phyloP scores from a whole-genome alignment of 2,113 vertebrate species.

The Mobula hypostoma region DNA sequence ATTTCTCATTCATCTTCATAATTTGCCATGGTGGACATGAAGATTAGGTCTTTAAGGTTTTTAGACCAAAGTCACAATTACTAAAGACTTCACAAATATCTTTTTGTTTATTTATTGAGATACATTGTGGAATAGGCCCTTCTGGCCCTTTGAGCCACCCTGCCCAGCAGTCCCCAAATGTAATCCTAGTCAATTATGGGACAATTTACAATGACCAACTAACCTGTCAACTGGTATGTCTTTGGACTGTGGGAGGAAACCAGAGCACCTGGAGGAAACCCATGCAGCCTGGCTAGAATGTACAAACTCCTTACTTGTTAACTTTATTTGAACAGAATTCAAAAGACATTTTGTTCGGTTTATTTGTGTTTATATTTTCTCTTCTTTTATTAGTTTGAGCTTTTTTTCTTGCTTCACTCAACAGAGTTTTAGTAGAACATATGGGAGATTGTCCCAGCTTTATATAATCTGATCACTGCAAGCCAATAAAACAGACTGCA shows the following conservation, averaged over 20 bases:
- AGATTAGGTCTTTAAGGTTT: neutral
- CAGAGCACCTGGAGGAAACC: too few relatives aligned
- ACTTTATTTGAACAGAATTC: neutral
- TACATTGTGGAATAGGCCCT: too few relatives aligned
- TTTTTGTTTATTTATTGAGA: too few relatives aligned
- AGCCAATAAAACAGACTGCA: neutral
- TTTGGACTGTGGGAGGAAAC: too few relatives aligned
- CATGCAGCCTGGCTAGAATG: too few relatives aligned
- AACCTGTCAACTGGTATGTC: too few relatives aligned
- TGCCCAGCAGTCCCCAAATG: too few relatives aligned
- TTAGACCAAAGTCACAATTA: neutral
- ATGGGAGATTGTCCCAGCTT: neutral
- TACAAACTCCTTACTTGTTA: neutral
- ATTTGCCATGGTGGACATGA: neutral
- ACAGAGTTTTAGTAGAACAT: neutral
- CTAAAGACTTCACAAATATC: neutral
- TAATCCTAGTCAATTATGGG: too few relatives aligned
- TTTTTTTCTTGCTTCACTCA: neutral
- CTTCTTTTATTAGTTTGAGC: neutral
- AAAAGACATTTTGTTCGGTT: neutral
- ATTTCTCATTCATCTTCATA: neutral
- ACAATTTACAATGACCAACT: too few relatives aligned
- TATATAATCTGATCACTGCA: neutral
- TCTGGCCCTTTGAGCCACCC: too few relatives aligned
- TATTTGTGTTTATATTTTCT: neutral